Conservation (phyloP, 2,797 vertebrate genomes). For the Merluccius polli region DNA sequence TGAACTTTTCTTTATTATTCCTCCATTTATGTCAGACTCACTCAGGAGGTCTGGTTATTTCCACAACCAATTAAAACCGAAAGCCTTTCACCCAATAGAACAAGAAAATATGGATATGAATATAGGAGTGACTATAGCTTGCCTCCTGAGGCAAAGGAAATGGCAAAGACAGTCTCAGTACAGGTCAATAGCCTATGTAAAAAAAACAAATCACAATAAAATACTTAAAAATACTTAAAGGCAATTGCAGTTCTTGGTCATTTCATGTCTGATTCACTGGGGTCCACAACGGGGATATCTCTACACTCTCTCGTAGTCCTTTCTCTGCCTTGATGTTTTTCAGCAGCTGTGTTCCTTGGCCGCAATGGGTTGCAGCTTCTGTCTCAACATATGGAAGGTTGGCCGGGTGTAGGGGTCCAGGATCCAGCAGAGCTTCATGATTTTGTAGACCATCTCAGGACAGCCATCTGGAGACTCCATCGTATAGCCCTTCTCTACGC, state of each 20-base stretch:
- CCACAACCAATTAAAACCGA: background rate
- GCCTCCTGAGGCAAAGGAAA: background rate
- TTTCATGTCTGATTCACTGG: conserved; percentile 6
- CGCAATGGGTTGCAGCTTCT: conserved; percentile 87
- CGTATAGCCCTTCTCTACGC: conserved; percentile 95
- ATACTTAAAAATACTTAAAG: conserved; percentile 2
- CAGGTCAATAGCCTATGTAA: background rate
- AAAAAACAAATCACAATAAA: background rate
- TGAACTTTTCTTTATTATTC: background rate
- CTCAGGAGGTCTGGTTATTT: background rate
- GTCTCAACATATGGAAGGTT: conserved; percentile 84
- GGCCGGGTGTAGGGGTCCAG: conserved; percentile 83
- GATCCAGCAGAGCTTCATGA: conserved; percentile 98
- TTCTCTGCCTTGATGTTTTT: conserved; percentile 40
- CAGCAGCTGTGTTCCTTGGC: conserved; percentile 81
- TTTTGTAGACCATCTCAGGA: conserved; percentile 84
- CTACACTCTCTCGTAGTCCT: conserved; percentile 7
- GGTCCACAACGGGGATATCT: background rate
- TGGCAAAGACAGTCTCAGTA: background rate
- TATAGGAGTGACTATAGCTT: background rate
- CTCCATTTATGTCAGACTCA: background rate
- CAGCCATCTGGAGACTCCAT: conserved; percentile 96
- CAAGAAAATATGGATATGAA: background rate
- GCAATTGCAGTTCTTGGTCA: conserved; percentile 22
- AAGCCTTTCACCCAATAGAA: background rate